Evolutionary conservation across 2,888 invertebrate species (phyloP).

Genomic region (Cosmorhoe ocellata): DNA sequence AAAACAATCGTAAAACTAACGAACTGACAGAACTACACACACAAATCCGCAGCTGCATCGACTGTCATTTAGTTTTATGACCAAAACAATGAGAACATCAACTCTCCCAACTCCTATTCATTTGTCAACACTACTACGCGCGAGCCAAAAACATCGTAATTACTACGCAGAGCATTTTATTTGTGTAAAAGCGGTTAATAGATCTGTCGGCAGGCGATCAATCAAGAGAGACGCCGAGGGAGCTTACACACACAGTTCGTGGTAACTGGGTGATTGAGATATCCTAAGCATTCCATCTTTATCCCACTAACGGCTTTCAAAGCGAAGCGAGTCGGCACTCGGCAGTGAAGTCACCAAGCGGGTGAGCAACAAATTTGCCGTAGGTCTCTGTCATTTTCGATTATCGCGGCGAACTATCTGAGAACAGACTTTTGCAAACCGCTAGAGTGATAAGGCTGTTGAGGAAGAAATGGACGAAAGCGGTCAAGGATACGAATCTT

Average conservation of each 20-base stretch:
- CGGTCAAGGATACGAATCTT: too few species aligned
- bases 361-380: too few species aligned
- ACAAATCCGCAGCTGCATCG: neutral
- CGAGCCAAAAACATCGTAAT: slow-evolving; percentile 13
- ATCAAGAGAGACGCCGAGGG: slow-evolving; percentile 24
- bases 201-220: slow-evolving; percentile 23
- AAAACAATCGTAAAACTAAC: too few species aligned
- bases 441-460: too few species aligned
- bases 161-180: slow-evolving; percentile 12
- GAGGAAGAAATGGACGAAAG: too few species aligned
- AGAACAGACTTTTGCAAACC: too few species aligned
- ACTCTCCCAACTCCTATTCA: slow-evolving; percentile 6
- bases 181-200: slow-evolving; percentile 14
- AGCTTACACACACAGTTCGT: slow-evolving; percentile 17
- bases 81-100: slow-evolving; percentile 3
- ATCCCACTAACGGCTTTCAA: too few species aligned
- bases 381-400: too few species aligned
- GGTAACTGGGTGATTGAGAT: slow-evolving; percentile 17
- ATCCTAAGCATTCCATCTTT: slow-evolving; percentile 5
- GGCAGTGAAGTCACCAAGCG: too few species aligned
- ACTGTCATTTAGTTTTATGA: slow-evolving; percentile 2
- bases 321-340: too few species aligned
- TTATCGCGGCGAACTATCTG: too few species aligned
- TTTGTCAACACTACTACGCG: slow-evolving; percentile 18
- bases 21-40: neutral